Percentiles rank a stretch among this genome's conserved stretches.
These are phyloP conservation scores for Drosophila antonietae DNA, from an alignment of 2,888 invertebrate species.

Conservation along the genomic window DNA sequence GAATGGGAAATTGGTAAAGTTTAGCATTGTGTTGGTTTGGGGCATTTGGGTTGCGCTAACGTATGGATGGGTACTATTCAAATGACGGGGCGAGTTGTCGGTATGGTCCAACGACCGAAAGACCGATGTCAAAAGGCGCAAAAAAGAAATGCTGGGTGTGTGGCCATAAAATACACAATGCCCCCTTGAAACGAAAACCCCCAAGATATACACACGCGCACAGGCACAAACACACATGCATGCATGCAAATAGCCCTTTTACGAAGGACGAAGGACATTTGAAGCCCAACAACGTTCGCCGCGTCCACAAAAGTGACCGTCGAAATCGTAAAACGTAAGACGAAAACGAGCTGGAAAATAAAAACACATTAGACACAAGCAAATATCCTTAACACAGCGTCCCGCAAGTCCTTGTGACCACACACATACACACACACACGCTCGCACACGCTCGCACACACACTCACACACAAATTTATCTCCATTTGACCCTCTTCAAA, in stretches of 20 bases:
- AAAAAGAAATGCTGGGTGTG: constrained; percentile 50
- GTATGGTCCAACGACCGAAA: constrained; percentile 41
- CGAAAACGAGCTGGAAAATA: constrained; percentile 80
- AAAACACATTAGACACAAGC: constrained; percentile 82
- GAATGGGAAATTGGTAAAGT: constrained; percentile 35
- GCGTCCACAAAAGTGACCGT: constrained; percentile 72
- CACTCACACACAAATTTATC: constrained; percentile 83
- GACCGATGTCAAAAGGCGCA: constrained; percentile 69
- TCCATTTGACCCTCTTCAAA: constrained; percentile 85
- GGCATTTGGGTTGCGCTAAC: constrained; percentile 31
- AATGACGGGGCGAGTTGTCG: constrained; percentile 40
- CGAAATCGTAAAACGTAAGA: constrained; percentile 79
- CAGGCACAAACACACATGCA: constrained; percentile 19
- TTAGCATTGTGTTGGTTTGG: neutral
- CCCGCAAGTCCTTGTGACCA: constrained; percentile 51
- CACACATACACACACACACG: constrained; percentile 38
- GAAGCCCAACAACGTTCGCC: constrained; percentile 56
- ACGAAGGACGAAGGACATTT: constrained; percentile 63
- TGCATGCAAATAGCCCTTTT: constrained; percentile 73
- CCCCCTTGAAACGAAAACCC: constrained; percentile 26
- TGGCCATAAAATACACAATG: constrained; percentile 76
- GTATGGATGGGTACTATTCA: constrained; percentile 52
- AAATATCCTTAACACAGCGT: constrained; percentile 70
- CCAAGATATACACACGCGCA: constrained; percentile 34
- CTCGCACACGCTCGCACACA: constrained; percentile 28